Evolutionary conservation across 2,888 invertebrate species (phyloP).

Genomic region (Erpobdella octoculata): DNA sequence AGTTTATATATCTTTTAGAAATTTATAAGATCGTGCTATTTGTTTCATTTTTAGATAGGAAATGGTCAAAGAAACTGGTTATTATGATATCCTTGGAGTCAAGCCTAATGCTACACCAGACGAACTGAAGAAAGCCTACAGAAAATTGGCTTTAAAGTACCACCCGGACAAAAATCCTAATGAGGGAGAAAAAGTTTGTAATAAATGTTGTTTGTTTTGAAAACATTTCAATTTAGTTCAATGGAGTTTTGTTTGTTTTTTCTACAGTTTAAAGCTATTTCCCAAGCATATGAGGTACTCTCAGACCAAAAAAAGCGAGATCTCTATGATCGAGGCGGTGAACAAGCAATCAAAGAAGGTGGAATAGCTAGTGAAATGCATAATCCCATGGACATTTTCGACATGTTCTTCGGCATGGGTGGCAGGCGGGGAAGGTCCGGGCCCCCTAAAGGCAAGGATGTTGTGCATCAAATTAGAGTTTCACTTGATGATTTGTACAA

Average conservation of each 20-base stretch:
- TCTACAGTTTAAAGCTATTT: conserved; percentile 89
- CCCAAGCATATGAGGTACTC: conserved; percentile 94
- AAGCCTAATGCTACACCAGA: conserved; percentile 75
- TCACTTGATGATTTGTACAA: conserved; percentile 88
- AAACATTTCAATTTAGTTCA: not conserved
- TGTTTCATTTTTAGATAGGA: not conserved
- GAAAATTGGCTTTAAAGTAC: conserved; percentile 87
- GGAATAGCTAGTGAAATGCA: conserved; percentile 60
- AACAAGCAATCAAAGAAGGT: conserved; percentile 88
- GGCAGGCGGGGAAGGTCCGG: conserved; percentile 40
- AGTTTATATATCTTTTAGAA: too few relatives aligned
- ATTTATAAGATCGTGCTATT: not conserved
- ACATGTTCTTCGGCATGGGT: conserved; percentile 82
- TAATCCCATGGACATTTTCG: conserved; percentile 94
- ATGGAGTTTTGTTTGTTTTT: too few relatives aligned
- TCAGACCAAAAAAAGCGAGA: conserved; percentile 83
- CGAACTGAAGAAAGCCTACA: conserved; percentile 92
- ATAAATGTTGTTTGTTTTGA: not conserved
- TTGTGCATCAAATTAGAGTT: conserved; percentile 81
- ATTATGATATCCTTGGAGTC: conserved; percentile 86
- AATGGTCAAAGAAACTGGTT: conserved; percentile 95
- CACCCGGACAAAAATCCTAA: conserved; percentile 97
- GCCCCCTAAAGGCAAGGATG: conserved; percentile 68
- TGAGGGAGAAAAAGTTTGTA: conserved; percentile 69
- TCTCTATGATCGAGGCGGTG: conserved; percentile 87